Conservation (phyloP, 2,888 invertebrate species). For the Oligia strigilis region DNA sequence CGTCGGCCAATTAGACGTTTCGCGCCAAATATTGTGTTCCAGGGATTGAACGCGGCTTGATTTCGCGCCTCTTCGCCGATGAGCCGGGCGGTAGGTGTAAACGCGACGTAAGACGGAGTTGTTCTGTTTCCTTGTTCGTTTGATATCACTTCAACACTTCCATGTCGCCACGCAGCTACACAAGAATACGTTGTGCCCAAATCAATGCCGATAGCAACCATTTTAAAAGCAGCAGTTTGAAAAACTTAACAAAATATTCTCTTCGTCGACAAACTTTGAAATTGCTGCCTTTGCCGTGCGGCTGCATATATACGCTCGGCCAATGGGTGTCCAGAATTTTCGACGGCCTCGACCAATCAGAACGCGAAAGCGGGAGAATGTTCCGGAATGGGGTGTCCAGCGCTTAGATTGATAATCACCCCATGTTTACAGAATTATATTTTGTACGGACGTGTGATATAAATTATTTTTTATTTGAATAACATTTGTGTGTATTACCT, state of each 20-base stretch:
- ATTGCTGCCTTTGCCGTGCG: constrained; percentile 65
- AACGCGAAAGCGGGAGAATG: constrained; percentile 63
- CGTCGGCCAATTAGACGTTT: constrained; percentile 82
- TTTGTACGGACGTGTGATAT: not conserved
- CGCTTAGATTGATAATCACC: constrained; percentile 27
- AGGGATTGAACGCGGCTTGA: constrained; percentile 77
- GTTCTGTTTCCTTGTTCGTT: constrained; percentile 81
- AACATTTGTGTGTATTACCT: not conserved
- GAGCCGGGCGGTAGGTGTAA: constrained; percentile 76
- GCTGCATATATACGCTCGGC: constrained; percentile 77
- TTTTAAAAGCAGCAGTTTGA: constrained; percentile 55
- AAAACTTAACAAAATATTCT: not conserved
- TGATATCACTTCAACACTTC: constrained; percentile 79
- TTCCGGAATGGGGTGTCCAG: constrained; percentile 79
- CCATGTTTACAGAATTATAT: not conserved
- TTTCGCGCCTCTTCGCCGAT: constrained; percentile 83
- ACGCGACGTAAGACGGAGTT: constrained; percentile 83
- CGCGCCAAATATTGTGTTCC: constrained; percentile 81
- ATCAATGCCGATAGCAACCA: constrained; percentile 84
- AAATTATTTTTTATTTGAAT: not conserved
- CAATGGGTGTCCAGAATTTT: constrained; percentile 78
- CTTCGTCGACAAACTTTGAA: constrained; percentile 61
- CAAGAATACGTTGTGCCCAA: constrained; percentile 83
- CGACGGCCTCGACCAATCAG: constrained; percentile 77
- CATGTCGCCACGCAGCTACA: constrained; percentile 81